Evolutionary conservation across 2,888 invertebrate species (phyloP).

Genomic region (Trissonchulus sp.): DNA sequence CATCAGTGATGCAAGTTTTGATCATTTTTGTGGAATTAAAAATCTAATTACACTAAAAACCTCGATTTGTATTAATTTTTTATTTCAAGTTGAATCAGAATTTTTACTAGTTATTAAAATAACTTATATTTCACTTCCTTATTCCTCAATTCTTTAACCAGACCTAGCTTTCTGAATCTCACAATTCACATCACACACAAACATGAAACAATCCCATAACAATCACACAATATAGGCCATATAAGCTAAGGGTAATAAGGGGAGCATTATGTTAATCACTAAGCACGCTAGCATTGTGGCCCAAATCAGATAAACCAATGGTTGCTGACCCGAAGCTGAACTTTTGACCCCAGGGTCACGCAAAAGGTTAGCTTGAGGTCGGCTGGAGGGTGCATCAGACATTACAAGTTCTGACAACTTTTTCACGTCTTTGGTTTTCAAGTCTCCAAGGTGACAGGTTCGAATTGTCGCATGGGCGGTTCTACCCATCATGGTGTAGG

Average conservation of each 20-base stretch:
- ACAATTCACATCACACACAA: no score
- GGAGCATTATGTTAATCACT: slow-evolving; percentile 5
- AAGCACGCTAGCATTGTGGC: not conserved
- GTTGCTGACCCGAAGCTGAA: not conserved
- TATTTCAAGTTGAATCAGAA: no score
- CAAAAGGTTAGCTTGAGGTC: not conserved
- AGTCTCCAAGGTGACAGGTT: slow-evolving; percentile 14
- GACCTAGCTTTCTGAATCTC: no score
- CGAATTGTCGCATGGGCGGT: not conserved
- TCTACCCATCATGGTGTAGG: slow-evolving; percentile 25
- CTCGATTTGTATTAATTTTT: no score
- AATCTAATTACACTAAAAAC: no score
- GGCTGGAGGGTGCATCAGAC: not conserved
- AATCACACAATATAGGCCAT: no score
- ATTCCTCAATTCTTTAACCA: no score
- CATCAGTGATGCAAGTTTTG: no score
- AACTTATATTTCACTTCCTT: no score
- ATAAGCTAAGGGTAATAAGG: slow-evolving; percentile 5
- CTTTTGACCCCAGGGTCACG: not conserved
- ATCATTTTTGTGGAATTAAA: no score
- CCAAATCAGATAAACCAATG: not conserved
- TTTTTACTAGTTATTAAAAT: no score
- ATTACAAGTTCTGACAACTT: not conserved
- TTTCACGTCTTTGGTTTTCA: slow-evolving; percentile 18
- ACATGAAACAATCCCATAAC: no score